phyloP scores from a whole-genome alignment of 1,140 invertebrate genomes.

The Thaumetopoea pityocampa region DNA sequence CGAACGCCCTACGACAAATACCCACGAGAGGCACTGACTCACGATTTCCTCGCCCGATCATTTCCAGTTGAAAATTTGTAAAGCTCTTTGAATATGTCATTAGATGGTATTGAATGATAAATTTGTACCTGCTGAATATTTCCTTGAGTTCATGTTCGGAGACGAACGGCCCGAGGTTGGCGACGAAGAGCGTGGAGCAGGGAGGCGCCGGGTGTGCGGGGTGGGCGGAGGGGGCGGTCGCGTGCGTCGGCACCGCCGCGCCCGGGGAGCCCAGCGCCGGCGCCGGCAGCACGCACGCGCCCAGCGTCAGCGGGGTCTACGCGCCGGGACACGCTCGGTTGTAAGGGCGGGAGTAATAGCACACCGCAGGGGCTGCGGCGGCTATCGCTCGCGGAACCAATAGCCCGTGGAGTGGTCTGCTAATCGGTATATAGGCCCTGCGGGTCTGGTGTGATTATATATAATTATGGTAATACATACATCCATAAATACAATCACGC shows the following conservation, averaged over 20 bases:
- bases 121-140: conserved; percentile 93
- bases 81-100: conserved; percentile 3
- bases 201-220: conserved; percentile 90
- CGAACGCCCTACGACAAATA: too few species aligned
- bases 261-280: conserved; percentile 91
- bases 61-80: conserved; percentile 23
- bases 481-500: too few species aligned
- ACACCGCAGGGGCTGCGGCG: too few species aligned
- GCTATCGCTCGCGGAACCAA: too few species aligned
- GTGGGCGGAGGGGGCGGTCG: conserved; percentile 75
- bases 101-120: background rate
- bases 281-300: conserved; percentile 87
- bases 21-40: too few species aligned
- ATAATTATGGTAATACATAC: too few species aligned
- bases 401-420: too few species aligned
- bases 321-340: too few species aligned
- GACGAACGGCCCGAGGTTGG: conserved; percentile 96
- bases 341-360: too few species aligned
- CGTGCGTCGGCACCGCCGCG: conserved; percentile 87
- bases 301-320: conserved; percentile 86
- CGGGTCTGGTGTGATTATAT: too few species aligned
- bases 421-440: too few species aligned
- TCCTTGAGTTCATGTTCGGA: conserved; percentile 98
- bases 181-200: conserved; percentile 98
- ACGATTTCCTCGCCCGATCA: too few species aligned